Evolutionary conservation across 2,113 vertebrate species (phyloP).

Genomic region (Epinephelus lanceolatus): DNA sequence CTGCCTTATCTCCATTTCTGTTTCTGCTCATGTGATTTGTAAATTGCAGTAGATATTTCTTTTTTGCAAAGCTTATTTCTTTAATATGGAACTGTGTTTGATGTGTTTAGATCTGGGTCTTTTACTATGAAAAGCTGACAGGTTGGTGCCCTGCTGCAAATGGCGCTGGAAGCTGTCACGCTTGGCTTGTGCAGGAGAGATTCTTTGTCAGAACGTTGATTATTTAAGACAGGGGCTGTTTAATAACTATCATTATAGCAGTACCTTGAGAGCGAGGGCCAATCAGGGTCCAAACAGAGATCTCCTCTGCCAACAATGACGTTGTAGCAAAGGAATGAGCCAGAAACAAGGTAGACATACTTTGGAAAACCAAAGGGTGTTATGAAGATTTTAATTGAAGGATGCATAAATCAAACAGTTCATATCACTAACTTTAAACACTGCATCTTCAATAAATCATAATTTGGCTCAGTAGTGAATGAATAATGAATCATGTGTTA

Average conservation of each 20-base stretch:
- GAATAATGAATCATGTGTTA: slow-evolving; percentile 56
- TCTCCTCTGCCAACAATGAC: slow-evolving; percentile 56
- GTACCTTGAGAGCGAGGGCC: slow-evolving; percentile 39
- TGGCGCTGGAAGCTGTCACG: slow-evolving; percentile 11
- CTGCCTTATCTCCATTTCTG: not conserved
- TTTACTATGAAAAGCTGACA: not conserved
- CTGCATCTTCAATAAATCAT: slow-evolving; percentile 54
- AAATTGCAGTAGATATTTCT: not conserved
- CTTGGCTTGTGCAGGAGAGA: slow-evolving; percentile 27
- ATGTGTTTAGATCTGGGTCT: slow-evolving; percentile 14
- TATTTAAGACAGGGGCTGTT: slow-evolving; percentile 58
- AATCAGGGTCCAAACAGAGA: slow-evolving; percentile 58
- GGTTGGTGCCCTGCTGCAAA: not conserved
- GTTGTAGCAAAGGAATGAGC: slow-evolving; percentile 32
- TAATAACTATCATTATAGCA: slow-evolving; percentile 72
- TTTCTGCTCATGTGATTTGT: not conserved
- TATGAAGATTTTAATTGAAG: slow-evolving; percentile 61
- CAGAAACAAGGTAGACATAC: slow-evolving; percentile 54
- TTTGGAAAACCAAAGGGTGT: slow-evolving; percentile 60
- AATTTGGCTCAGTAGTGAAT: slow-evolving; percentile 44
- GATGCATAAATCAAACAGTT: slow-evolving; percentile 75
- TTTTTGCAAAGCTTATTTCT: not conserved
- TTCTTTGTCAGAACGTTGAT: slow-evolving; percentile 51
- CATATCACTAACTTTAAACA: slow-evolving; percentile 40
- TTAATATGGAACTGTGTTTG: not conserved